Evolutionary conservation across 2,888 invertebrate species (phyloP), one percentile per base, ranked within the genome.

Genomic region (Lithodes maja): DNA sequence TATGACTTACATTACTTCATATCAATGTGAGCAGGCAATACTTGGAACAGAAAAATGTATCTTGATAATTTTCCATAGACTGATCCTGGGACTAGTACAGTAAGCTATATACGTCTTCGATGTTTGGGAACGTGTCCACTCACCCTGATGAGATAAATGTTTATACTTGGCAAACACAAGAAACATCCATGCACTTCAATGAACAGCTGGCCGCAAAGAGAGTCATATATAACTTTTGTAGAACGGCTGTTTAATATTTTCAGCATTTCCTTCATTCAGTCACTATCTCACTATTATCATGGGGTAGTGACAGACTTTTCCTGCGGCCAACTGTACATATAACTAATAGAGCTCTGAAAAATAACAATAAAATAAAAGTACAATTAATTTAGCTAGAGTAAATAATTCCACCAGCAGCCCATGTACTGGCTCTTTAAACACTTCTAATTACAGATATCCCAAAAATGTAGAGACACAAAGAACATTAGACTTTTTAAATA

Each of bases 1-100:
- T 88, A 88, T 81, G 61, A 88, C 84, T 82, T 69, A 78, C 79
- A 86, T 81, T 77, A 77, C 55, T 87, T 84, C 75, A 81, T 85
- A 75, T 81, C 69, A 81, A 85, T 74, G 79, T 87, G 85, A 88
- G 88, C 88, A 88, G 75, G 79, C 79, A 49, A 7, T 49, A 52
- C 7, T 77, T 77, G 33, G 33, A 74, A 74, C n/a, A 74, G 33
- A 74, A 74, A 17, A 74, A 74, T 74, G n/a, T 17, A 15, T 84
- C 52, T 80, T 80, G 81, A 71, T 55, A 53, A 74, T 81, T 17
- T 81, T 55, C 5, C 81, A 86, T 54, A 80, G 74, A 86, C 52
- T 71, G 33, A 81, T 81, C 74, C 81, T 81, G 86, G 86, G 86
- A 86, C 81, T 86, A 86, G 86, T 86, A 86, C 55, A 86, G 71